Evolutionary conservation across 2,797 vertebrate species (phyloP).

Genomic region (Xerus rutilus): DNA sequence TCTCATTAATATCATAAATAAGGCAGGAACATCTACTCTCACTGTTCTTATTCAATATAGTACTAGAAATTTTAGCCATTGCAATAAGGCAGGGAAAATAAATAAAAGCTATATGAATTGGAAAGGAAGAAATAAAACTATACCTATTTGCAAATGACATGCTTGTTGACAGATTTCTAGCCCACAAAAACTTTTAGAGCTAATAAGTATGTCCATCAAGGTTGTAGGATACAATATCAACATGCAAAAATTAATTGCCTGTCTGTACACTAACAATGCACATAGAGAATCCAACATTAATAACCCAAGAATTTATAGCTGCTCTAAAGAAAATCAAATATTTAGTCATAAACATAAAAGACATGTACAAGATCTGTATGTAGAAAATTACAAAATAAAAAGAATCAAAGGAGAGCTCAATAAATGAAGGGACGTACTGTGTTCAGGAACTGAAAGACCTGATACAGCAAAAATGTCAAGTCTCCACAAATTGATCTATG

Average conservation of each 20-base stretch:
- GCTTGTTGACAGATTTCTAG: not conserved
- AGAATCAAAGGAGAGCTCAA: constrained; percentile 15
- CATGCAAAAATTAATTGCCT: not conserved
- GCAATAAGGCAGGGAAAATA: not conserved
- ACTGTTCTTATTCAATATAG: not conserved
- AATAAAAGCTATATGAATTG: not conserved
- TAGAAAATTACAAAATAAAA: not conserved
- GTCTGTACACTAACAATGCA: not conserved
- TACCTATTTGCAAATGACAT: not conserved
- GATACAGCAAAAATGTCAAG: not conserved
- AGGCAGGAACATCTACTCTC: not conserved
- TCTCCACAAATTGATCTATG: not conserved
- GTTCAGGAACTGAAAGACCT: not conserved
- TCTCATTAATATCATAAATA: not conserved
- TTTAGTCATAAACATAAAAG: not conserved
- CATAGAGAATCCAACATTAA: not conserved
- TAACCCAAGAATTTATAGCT: not conserved
- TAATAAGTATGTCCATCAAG: not conserved
- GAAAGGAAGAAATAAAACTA: not conserved
- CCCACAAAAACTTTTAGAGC: not conserved
- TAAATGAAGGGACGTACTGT: not conserved
- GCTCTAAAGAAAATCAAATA: constrained; percentile 33
- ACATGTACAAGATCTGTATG: not conserved
- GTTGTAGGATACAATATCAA: not conserved
- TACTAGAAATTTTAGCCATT: not conserved